Base-by-base conservation (phyloP, 2,113 vertebrate species). In the Coreoperca whiteheadi region DNA sequence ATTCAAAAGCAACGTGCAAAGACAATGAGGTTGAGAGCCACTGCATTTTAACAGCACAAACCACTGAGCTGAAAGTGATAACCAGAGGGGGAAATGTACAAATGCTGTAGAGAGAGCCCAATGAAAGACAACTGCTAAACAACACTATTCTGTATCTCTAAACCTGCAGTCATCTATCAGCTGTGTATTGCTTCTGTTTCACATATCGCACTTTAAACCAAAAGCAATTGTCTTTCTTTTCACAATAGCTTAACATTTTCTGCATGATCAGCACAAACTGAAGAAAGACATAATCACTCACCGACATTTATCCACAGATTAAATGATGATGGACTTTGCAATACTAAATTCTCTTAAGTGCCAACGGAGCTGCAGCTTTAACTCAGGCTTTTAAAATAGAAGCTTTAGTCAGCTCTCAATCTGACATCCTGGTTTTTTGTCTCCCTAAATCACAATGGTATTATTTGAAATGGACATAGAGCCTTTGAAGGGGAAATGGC, bases 251-350 rank as follows among this genome's bases (percentile, higher is more conserved):
- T 15, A 50, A 64, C 76, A 46, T 70, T 85, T 88, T 67, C 72
- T 80, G 91, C 87, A 30, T 0, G 50, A 86, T 92, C 93, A 91
- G 92, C 90, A 76, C 80, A 77, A 84, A 81, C 86, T 10, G 67
- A 79, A 84, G 87, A 76, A 87, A 87, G 81, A 85, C 79, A 88
- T 85, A 90, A 93, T 89, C 93, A 90, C 83, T 74, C 82, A 74
- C 63, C 86, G 79, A 84, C 92, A 89, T 93, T 92, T 91, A 93
- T 90, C 87, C 88, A 76, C 88, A 93, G 94, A 94, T 94, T 93
- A 93, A 93, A 87, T 77, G 82, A 86, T 84, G 92, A 89, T 87
- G 88, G 89, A 94, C 89, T 91, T 90, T 20, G 84, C 74, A 84
- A 86, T 82, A 20, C n/a, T 69, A 89, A 86, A 87, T 73, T 82